Conservation (phyloP, 2,113 vertebrate species). For the Rhabdomys dilectus region DNA sequence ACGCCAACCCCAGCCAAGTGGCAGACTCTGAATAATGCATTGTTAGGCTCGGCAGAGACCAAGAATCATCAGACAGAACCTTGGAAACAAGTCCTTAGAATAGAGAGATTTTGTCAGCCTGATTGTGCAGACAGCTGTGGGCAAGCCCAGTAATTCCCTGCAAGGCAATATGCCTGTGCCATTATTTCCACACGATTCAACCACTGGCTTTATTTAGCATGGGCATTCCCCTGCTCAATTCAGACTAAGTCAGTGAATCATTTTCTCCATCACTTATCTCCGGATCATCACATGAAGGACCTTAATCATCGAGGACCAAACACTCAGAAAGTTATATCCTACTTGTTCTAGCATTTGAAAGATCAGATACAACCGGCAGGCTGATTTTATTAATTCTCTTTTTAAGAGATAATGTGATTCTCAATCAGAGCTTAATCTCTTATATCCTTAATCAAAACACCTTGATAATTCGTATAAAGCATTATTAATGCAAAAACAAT, state of each 20-base stretch:
- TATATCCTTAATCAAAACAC: not conserved
- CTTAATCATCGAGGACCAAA: not conserved
- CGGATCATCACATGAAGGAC: not conserved
- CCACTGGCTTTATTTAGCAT: not conserved
- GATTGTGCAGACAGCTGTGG: not conserved
- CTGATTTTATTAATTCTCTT: not conserved
- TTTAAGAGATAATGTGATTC: not conserved
- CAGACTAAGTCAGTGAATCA: not conserved
- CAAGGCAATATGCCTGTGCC: not conserved
- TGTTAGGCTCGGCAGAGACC: not conserved
- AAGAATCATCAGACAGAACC: not conserved
- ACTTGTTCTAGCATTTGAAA: not conserved
- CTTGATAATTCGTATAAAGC: not conserved
- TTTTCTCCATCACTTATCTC: not conserved
- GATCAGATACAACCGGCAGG: not conserved
- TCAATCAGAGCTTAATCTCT: not conserved
- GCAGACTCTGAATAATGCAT: not conserved
- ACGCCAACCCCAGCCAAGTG: not conserved
- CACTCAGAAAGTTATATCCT: not conserved
- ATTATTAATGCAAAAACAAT: not conserved
- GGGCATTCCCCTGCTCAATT: not conserved
- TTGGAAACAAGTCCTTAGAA: constrained; percentile 4
- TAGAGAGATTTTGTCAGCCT: not conserved
- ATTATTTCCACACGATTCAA: not conserved
- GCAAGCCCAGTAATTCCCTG: not conserved